These are phyloP conservation scores for Porites rus DNA, from an alignment of 92 coral and sea anemone genomes.

Conservation along the genomic window DNA sequence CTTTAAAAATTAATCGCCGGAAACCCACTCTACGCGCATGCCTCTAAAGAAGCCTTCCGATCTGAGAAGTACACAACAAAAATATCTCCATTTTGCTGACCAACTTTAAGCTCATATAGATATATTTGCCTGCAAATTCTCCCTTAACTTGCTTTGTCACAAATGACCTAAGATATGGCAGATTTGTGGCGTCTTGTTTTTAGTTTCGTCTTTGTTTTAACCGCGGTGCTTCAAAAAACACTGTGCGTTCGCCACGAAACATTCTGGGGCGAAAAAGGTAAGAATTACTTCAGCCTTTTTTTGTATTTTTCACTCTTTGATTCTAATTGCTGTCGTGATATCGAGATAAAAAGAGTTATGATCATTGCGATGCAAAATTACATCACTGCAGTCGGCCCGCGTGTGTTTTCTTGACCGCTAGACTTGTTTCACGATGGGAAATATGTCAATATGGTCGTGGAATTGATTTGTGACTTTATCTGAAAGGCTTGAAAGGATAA, in stretches of 20 bases:
- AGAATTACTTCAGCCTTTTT: neutral
- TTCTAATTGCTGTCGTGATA: neutral
- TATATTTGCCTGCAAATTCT: neutral
- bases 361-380: neutral
- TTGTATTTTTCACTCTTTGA: neutral
- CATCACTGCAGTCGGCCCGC: neutral
- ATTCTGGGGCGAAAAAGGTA: conserved; percentile 93
- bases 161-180: conserved; percentile 42
- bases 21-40: conserved; percentile 28
- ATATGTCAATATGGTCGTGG: neutral
- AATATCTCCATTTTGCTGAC: neutral
- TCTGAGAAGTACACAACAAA: neutral
- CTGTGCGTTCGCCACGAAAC: conserved; percentile 63
- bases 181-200: neutral
- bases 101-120: neutral
- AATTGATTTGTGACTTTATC: too few relatives aligned
- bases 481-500: too few relatives aligned
- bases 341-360: neutral
- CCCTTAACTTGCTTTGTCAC: conserved; percentile 5
- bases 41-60: neutral
- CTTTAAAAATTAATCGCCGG: conserved; percentile 40
- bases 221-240: neutral
- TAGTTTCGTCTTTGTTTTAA: neutral
- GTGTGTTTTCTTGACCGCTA: conserved; percentile 9
- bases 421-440: conserved; percentile 33